Evolutionary conservation across 2,113 vertebrate genomes (phyloP).

Genomic region (Burhinus oedicnemus): DNA sequence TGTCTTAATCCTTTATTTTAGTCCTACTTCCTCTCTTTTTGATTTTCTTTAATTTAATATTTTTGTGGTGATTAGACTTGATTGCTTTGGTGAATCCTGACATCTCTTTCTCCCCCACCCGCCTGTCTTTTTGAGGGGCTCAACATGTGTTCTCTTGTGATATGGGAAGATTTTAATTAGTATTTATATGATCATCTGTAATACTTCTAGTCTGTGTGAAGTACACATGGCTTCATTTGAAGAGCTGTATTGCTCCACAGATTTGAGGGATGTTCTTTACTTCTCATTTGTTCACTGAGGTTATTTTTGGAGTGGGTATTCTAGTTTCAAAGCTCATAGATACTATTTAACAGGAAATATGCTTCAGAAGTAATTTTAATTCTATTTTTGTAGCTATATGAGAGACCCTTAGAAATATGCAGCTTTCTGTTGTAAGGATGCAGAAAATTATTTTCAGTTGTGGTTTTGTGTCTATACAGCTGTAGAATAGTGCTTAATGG

Average conservation of each 20-base stretch:
- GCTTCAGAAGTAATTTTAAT: conserved; percentile 8
- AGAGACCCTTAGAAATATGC: neutral
- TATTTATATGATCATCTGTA: neutral
- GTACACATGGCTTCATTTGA: neutral
- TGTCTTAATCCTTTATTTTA: conserved; percentile 40
- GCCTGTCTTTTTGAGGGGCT: neutral
- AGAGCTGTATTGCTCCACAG: neutral
- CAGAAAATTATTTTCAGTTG: neutral
- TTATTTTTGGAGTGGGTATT: conserved; percentile 38
- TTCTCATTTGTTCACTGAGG: neutral
- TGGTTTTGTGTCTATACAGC: neutral
- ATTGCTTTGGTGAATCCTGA: conserved; percentile 34
- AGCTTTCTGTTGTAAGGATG: neutral
- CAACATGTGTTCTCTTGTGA: conserved; percentile 49
- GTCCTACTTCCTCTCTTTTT: neutral
- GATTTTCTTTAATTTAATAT: conserved; percentile 11
- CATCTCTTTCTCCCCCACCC: neutral
- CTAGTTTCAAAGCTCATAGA: neutral
- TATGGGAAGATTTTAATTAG: conserved; percentile 55
- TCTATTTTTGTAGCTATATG: neutral
- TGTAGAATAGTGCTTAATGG: neutral
- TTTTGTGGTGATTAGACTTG: conserved; percentile 26
- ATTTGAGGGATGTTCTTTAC: neutral
- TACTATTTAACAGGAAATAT: neutral
- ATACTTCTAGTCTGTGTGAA: conserved; percentile 15